Conservation (phyloP, 2,113 vertebrate genomes). For the Ciconia stormi region DNA sequence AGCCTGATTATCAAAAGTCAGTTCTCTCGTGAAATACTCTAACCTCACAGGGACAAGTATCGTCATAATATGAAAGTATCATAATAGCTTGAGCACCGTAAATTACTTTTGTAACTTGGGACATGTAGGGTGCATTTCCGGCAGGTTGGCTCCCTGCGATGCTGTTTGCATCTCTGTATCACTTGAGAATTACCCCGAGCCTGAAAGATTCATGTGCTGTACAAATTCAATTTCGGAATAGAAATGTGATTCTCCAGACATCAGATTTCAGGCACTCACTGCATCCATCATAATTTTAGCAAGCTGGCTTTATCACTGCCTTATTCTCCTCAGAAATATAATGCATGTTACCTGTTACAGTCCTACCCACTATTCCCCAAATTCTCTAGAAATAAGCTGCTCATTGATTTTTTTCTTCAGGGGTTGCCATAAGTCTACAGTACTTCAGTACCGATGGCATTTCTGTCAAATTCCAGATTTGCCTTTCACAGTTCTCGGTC, state of each 20-base stretch:
- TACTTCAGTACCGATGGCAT: not conserved
- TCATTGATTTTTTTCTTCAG: not conserved
- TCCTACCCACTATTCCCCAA: not conserved
- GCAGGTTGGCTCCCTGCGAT: not conserved
- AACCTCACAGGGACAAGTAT: not conserved
- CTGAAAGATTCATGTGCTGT: constrained; percentile 12
- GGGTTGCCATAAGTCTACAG: not conserved
- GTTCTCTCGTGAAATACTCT: not conserved
- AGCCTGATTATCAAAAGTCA: not conserved
- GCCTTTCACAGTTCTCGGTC: not conserved
- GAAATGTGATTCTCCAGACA: not conserved
- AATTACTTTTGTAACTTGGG: constrained; percentile 24
- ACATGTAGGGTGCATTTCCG: not conserved
- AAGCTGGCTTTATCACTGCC: not conserved
- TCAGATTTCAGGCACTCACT: not conserved
- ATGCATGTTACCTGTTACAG: not conserved
- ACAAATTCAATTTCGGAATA: constrained; percentile 24
- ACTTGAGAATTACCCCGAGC: not conserved
- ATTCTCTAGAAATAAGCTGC: not conserved
- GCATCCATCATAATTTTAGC: not conserved
- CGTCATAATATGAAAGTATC: not conserved
- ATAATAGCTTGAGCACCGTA: not conserved
- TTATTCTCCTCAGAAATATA: not conserved
- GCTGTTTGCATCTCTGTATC: not conserved
- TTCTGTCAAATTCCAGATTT: not conserved